phyloP scores from a whole-genome alignment of 2,797 vertebrate species.

The Dryobates pubescens region DNA sequence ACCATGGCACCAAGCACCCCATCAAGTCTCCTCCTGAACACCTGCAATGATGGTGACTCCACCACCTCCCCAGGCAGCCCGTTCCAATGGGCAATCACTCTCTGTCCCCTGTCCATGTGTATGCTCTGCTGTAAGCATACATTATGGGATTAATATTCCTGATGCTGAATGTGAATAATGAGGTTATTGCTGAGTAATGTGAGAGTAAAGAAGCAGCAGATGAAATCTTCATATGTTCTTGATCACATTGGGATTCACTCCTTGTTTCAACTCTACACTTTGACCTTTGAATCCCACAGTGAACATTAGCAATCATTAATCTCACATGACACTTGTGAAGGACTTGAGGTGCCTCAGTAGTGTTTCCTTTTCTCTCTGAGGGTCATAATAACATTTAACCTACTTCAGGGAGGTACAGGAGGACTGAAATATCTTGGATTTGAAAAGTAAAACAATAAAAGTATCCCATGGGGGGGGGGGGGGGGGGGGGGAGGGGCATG shows the following conservation, averaged over 20 bases:
- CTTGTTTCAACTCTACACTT: neutral
- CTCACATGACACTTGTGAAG: neutral
- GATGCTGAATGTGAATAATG: neutral
- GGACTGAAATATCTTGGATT: neutral
- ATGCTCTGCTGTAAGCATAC: neutral
- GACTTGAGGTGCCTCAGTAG: neutral
- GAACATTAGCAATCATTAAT: neutral
- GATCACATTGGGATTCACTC: neutral
- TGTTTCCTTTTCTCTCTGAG: neutral
- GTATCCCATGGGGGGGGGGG: neutral
- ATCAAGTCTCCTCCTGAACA: too few species aligned
- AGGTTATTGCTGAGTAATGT: neutral
- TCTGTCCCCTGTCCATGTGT: neutral
- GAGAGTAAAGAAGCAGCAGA: neutral
- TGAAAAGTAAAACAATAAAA: neutral
- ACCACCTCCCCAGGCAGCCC: too few species aligned
- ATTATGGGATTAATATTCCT: neutral
- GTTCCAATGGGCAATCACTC: too few species aligned
- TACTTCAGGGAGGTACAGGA: neutral
- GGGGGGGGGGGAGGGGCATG: neutral
- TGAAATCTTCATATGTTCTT: slow-evolving; percentile 13
- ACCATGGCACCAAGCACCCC: too few species aligned
- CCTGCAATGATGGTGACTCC: too few species aligned
- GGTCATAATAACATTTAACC: neutral
- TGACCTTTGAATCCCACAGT: slow-evolving; percentile 17